Evolutionary conservation across 2,797 vertebrate genomes (phyloP).

Genomic region (Parotocinclus haroldoi): DNA sequence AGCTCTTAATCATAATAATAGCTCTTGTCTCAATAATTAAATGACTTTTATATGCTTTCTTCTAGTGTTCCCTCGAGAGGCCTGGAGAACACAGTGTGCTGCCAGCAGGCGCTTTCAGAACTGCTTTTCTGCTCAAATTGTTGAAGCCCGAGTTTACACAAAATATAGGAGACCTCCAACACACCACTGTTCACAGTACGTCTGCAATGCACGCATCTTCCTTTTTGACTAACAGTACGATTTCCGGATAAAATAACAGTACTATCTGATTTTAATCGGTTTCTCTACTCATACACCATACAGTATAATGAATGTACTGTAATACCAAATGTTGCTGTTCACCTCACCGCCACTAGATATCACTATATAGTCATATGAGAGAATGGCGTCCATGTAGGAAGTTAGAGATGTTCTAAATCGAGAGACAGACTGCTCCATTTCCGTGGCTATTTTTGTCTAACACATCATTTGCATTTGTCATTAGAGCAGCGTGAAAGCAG

Average conservation of each 20-base stretch:
- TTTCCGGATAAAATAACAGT: neutral
- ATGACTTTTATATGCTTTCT: conserved; percentile 3
- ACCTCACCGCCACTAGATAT: conserved; percentile 35
- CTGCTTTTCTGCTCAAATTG: neutral
- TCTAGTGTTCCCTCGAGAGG: neutral
- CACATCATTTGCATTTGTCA: conserved; percentile 22
- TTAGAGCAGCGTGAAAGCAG: neutral
- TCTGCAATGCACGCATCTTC: neutral
- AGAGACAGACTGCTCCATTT: conserved; percentile 21
- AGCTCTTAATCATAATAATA: too few species aligned
- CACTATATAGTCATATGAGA: conserved; percentile 3
- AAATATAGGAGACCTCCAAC: neutral
- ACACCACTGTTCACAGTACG: neutral
- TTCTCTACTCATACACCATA: neutral
- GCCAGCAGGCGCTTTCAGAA: conserved; percentile 11
- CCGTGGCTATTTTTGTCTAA: conserved; percentile 19
- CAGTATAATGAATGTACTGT: too few species aligned
- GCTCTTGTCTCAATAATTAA: conserved; percentile 18
- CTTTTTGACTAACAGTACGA: neutral
- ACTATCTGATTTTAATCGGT: neutral
- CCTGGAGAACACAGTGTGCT: conserved; percentile 6
- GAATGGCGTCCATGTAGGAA: neutral
- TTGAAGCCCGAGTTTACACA: neutral
- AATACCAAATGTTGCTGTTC: neutral
- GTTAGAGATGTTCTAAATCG: conserved; percentile 20